Evolutionary conservation across 2,797 vertebrate genomes (phyloP).

Genomic region (Megalops cyprinoides): DNA sequence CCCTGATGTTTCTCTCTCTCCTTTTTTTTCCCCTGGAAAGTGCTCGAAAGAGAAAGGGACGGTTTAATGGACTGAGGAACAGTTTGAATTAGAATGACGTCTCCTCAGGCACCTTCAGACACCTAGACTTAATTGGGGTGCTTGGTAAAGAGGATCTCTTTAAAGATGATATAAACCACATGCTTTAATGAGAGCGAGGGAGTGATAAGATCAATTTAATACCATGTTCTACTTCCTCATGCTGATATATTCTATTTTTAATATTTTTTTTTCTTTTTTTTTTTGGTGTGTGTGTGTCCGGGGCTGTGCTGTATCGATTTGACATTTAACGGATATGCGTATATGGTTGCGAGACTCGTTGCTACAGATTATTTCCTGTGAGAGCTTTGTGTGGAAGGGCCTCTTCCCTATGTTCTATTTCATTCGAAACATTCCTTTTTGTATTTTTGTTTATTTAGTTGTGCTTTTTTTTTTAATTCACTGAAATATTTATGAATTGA

Average conservation of each 20-base stretch:
- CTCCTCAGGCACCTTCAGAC: conserved; percentile 17
- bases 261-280: neutral
- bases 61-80: conserved; percentile 18
- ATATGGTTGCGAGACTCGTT: neutral
- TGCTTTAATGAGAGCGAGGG: conserved; percentile 2
- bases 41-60: neutral
- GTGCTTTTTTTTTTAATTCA: neutral
- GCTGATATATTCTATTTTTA: conserved; percentile 6
- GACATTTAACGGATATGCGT: neutral
- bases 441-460: too few species aligned
- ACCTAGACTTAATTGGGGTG: conserved; percentile 22
- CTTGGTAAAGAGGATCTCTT: neutral
- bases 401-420: too few species aligned
- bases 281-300: neutral
- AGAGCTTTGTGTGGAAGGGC: too few species aligned
- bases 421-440: too few species aligned
- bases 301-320: neutral
- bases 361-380: neutral
- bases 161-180: conserved; percentile 11
- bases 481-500: neutral
- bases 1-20: neutral
- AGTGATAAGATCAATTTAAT: conserved; percentile 20
- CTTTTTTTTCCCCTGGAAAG: neutral
- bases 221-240: conserved; percentile 8
- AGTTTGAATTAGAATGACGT: conserved; percentile 5